These are phyloP conservation scores for Ctenodactylus gundi DNA, from an alignment of 2,113 vertebrate species.

Conservation along the genomic window DNA sequence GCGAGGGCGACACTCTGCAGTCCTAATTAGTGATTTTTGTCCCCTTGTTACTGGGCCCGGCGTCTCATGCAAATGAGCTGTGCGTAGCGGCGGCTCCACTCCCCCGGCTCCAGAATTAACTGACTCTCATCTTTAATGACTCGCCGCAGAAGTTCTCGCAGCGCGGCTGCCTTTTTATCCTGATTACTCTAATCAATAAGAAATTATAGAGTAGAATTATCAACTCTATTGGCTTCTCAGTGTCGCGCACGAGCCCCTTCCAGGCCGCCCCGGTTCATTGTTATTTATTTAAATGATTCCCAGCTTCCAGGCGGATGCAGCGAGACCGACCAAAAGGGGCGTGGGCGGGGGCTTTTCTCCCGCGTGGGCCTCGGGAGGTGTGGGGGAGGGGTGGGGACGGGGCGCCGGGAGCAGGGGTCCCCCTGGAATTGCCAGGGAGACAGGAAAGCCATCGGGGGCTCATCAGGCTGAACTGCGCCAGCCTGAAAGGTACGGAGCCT, in stretches of 20 bases:
- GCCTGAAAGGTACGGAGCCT: background rate
- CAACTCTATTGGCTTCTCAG: constrained; percentile 92
- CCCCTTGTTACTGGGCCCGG: constrained; percentile 92
- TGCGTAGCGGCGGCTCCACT: constrained; percentile 90
- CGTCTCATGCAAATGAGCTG: constrained; percentile 96
- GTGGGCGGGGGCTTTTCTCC: constrained; percentile 23
- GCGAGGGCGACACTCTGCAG: constrained; percentile 89
- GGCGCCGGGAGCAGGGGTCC: constrained; percentile 60
- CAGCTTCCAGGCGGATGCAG: constrained; percentile 80
- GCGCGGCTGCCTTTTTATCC: constrained; percentile 90
- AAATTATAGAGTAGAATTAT: constrained; percentile 91
- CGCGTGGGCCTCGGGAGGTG: constrained; percentile 37
- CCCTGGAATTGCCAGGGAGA: background rate
- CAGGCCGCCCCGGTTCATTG: constrained; percentile 84
- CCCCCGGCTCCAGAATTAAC: constrained; percentile 91
- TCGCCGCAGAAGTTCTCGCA: constrained; percentile 89
- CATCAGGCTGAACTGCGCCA: background rate
- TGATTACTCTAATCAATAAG: constrained; percentile 95
- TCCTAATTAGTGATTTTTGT: constrained; percentile 99
- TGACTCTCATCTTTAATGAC: constrained; percentile 95
- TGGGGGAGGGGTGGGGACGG: no score
- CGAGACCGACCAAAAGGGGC: constrained; percentile 79
- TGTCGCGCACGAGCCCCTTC: constrained; percentile 87
- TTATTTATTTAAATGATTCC: constrained; percentile 89
- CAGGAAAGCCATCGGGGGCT: constrained; percentile 47